Evolutionary conservation across 2,113 vertebrate genomes (phyloP), one percentile per base, ranked within the genome.

Genomic region (Corydoras maculifer): DNA sequence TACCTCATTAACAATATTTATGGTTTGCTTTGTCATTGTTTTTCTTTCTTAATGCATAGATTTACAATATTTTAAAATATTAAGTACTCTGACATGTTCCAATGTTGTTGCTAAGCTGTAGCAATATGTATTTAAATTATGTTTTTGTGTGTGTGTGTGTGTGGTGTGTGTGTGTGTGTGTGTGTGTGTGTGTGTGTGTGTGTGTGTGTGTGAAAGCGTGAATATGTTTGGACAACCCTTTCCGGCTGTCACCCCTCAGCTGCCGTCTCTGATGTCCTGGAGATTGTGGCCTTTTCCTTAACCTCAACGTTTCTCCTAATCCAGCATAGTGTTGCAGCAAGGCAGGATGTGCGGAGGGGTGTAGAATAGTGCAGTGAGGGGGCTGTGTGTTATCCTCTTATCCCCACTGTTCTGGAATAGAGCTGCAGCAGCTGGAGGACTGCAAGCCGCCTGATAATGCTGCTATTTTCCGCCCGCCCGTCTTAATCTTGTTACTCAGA

Each of bases 401-500:
- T 97, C 93, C 95, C 91, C 90, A 94, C 93, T 94, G 95, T 94
- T 95, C 92, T 95, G 94, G 94, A 95, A 94, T 92, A 96, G 93
- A 94, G 93, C 91, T 88, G 88, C 90, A 94, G 92, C 96, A 97
- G 95, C 96, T 99, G 95, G 92, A 95, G 94, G 93, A 97, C 94
- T 98, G 96, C 94, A 95, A 94, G 93, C 91, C 90, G 92, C 91
- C 95, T 97, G 96, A 98, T 99, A 99, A 98, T 97, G 92, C 95
- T 90, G 89, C 92, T 96, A 94, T 94, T 97, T 96, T 93, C 94
- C 91, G 90, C 94, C 91, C 93, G 92, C 92, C 94, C 91, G 90
- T 98, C 95, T 96, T 99, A 99, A 98, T 99, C 96, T 98, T 96
- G 96, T 99, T 98, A 98, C 95, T 96, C 94, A 96, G 98, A 97